Conservation (phyloP, 53 echinoderm and acorn worm species). For the Temnopleurus reevesii region DNA sequence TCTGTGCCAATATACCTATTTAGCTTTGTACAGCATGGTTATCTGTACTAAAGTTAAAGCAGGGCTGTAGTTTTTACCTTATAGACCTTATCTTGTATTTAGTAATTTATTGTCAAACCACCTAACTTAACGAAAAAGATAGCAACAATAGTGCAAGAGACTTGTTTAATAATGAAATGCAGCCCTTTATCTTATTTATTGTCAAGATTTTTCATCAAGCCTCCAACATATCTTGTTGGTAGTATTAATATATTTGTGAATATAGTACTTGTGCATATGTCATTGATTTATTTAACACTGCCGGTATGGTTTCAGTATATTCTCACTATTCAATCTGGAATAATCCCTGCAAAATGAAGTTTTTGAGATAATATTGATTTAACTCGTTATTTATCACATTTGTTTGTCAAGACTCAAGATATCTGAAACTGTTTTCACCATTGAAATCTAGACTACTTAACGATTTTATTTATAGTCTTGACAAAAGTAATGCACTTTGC, state of each 20-base stretch:
- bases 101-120: conserved; percentile 65
- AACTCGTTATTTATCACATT: conserved; percentile 20
- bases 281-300: conserved; percentile 61
- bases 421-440: background rate
- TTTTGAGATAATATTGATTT: background rate
- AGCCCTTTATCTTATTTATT: conserved; percentile 64
- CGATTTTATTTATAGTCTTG: background rate
- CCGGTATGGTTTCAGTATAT: conserved; percentile 13
- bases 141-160: conserved; percentile 47
- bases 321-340: conserved; percentile 40
- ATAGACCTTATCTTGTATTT: conserved; percentile 59
- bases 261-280: conserved; percentile 61
- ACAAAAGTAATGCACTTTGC: background rate
- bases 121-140: conserved; percentile 52
- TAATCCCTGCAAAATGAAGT: conserved; percentile 38
- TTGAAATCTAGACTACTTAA: conserved; percentile 58
- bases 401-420: background rate
- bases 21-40: conserved; percentile 57
- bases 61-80: conserved; percentile 64
- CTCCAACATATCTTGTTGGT: background rate
- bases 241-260: conserved; percentile 60
- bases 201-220: conserved; percentile 30
- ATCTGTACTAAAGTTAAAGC: conserved; percentile 60
- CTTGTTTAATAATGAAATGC: conserved; percentile 49
- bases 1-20: conserved; percentile 63